Evolutionary conservation across 2,797 vertebrate species (phyloP), one percentile per base, ranked within the genome.

Genomic region (Steatocranus sp.): DNA sequence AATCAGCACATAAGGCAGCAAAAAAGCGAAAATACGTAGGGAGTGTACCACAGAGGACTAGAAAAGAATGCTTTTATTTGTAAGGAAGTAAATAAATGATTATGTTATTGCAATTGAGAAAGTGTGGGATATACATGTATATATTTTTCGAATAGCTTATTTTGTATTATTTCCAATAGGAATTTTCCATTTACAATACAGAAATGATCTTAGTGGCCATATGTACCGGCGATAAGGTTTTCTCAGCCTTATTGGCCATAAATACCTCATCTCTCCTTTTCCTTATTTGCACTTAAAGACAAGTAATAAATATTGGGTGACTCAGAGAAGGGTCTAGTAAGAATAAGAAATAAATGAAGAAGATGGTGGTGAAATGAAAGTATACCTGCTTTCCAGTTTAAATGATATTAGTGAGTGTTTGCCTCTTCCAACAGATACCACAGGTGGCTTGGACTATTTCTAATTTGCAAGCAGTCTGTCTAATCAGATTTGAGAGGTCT

Each of bases 401-500:
- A 46, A 80, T 48, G 2, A 84, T 81, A 78, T 74, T 38, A 61
- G 43, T 30, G 20, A 78, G 82, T 54, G 20, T 80, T 82, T 49
- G 49, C 36, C 3, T 12, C 53, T 85, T 41, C 50, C 61, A 78
- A 83, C 46, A 87, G 74, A 86, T 87, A 84, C 73, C 83, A 86
- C 83, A 85, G 92, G 92, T 94, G 88, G 92, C 76, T 89, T 32
- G 75, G 75, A 83, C 92, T 93, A 83, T 86, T 93, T 92, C 88
- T 92, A 91, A 94, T 95, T 96, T 89, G 87, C 87, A 88, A 86
- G 92, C 90, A 96, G 90, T 93, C 90, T 82, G 51, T 88, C 90
- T 97, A 98, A 98, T 97, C 95, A 93, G 96, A 97, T 97, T 97
- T 95, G 87, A 93, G 93, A 86, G 87, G 92, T 96, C 93, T 95